Percentiles rank a stretch among this genome's conserved stretches.
Conservation (phyloP, 2,797 vertebrate species). For the Megalops cyprinoides region DNA sequence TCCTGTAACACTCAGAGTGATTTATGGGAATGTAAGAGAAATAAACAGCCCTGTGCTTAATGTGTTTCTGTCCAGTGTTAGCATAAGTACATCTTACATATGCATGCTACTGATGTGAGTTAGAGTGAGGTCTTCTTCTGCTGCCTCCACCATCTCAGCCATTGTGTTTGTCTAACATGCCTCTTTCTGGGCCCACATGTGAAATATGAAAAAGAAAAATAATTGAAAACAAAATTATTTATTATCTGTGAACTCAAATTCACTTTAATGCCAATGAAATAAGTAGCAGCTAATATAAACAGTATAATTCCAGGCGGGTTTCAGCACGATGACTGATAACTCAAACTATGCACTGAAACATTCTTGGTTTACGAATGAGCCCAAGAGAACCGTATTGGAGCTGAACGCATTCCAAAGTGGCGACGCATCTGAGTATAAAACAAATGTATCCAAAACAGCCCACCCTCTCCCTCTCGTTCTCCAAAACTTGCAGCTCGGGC, state of each 20-base stretch:
- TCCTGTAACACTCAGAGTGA: no score
- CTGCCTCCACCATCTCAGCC: slow-evolving; percentile 17
- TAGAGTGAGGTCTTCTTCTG: slow-evolving; percentile 23
- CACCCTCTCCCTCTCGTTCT: slow-evolving; percentile 21
- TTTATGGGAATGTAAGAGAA: no score
- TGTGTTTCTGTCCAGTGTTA: slow-evolving; percentile 1
- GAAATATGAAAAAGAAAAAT: slow-evolving; percentile 53
- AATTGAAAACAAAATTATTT: slow-evolving; percentile 61
- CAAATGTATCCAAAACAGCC: slow-evolving; percentile 55
- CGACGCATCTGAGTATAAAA: slow-evolving; percentile 64
- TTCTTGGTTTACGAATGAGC: slow-evolving; percentile 72
- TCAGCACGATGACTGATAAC: slow-evolving; percentile 68
- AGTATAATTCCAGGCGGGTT: slow-evolving; percentile 57
- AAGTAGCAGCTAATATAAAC: slow-evolving; percentile 70
- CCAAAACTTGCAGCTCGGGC: background rate
- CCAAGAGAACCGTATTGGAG: slow-evolving; percentile 74
- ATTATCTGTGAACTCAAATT: slow-evolving; percentile 64
- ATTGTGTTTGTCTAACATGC: slow-evolving; percentile 50
- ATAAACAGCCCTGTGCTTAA: background rate
- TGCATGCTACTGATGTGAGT: slow-evolving; percentile 40
- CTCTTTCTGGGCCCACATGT: slow-evolving; percentile 41
- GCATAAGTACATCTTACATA: slow-evolving; percentile 13
- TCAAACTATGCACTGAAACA: slow-evolving; percentile 71
- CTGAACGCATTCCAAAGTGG: slow-evolving; percentile 72
- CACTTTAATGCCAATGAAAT: slow-evolving; percentile 62